phyloP scores from a whole-genome alignment of 2,888 invertebrate genomes.

The Rutpela maculata region DNA sequence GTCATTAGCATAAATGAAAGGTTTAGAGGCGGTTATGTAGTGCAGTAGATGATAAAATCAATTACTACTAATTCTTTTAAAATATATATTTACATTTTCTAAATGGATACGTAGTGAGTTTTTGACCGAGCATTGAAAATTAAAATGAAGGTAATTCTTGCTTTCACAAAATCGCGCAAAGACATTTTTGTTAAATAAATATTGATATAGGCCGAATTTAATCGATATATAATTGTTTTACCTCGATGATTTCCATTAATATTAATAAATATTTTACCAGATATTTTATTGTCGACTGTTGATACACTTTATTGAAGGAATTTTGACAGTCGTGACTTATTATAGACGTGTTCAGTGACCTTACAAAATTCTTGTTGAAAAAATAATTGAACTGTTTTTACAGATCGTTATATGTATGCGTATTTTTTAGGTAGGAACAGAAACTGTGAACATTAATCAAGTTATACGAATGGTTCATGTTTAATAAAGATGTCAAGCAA shows the following conservation, averaged over 20 bases:
- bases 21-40: background rate
- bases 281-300: background rate
- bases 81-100: background rate
- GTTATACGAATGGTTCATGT: background rate
- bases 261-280: background rate
- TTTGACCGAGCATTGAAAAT: background rate
- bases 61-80: background rate
- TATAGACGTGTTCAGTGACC: background rate
- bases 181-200: background rate
- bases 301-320: background rate
- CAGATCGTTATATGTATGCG: background rate
- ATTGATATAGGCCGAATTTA: background rate
- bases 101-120: background rate
- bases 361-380: background rate
- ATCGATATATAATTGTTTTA: background rate
- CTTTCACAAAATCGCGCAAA: background rate
- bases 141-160: background rate
- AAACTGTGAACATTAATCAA: background rate
- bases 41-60: conserved; percentile 3
- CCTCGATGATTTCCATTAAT: background rate
- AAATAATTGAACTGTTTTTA: background rate
- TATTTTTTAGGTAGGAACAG: background rate
- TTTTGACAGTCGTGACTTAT: background rate
- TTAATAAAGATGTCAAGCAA: background rate
- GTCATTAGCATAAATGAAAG: background rate